Evolutionary conservation across 2,797 vertebrate species (phyloP).

Genomic region (Peromyscus nudipes): DNA sequence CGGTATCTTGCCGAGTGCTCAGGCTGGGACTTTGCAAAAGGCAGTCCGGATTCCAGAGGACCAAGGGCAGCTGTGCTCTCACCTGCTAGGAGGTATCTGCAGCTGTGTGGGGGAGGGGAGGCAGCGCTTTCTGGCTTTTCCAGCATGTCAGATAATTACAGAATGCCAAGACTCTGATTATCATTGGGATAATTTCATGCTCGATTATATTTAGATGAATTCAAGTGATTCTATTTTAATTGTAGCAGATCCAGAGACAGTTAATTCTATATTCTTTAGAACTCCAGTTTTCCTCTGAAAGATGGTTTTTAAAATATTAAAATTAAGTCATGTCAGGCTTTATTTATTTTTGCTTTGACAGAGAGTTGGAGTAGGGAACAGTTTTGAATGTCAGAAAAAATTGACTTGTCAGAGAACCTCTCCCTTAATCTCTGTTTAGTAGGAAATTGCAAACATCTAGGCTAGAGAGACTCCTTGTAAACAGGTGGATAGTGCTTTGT

Average conservation of each 20-base stretch:
- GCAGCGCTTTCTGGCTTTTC: background rate
- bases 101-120: background rate
- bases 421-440: background rate
- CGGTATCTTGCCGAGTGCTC: background rate
- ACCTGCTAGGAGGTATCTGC: background rate
- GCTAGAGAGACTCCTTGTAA: background rate
- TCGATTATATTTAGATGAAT: slow-evolving; percentile 6
- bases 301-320: background rate
- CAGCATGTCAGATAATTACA: background rate
- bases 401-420: background rate
- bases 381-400: background rate
- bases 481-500: background rate
- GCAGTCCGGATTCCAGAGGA: background rate
- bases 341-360: slow-evolving; percentile 36
- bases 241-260: slow-evolving; percentile 16
- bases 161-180: slow-evolving; percentile 30
- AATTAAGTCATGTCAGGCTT: background rate
- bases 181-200: background rate
- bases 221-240: slow-evolving; percentile 41
- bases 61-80: background rate
- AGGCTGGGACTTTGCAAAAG: background rate
- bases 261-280: slow-evolving; percentile 28
- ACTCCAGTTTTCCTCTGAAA: slow-evolving; percentile 37
- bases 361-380: background rate
- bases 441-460: background rate